Base-by-base conservation (phyloP, 2,888 invertebrate species). In the Rhyacophila evoluta region DNA sequence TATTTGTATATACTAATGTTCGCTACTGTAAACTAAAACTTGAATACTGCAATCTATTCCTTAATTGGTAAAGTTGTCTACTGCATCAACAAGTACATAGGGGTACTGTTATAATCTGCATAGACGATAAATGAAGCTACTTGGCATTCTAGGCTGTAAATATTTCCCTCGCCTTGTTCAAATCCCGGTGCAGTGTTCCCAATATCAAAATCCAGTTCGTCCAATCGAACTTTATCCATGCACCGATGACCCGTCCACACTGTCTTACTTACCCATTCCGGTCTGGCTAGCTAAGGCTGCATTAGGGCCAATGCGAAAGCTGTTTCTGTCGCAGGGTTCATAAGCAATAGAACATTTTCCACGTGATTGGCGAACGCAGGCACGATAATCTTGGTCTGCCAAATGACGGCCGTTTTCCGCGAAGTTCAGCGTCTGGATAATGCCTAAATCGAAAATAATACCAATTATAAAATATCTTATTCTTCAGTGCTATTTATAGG, bases 341-440 rank as follows among this genome's bases (percentile, higher is more conserved):
- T 96, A 96, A 11, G 92, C 89, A 15, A 96, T 92, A 1, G 94
- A 93, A 84, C 96, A 96, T 91, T 92, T 93, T 0, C 92, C 93
- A 10, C 85, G 85, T 84, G 93, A 94, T 83, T 93, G 92, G 2
- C 95, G 88, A 82, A 95, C 90, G 85, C 96, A 96, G 5, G 95
- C 91, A 73, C 91, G 91, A 87, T 96, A 95, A 83, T 95, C 93
- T 84, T 95, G 95, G 82, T 92, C 90, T 0, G 96, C 94, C 28
- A 96, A 87, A 84, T 95, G 95, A 0, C 96, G 91, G 0, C 96
- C 96, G 84, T 96, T 96, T 28, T 93, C 92, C 0, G 95, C 94
- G 85, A 93, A 96, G 86, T 96, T 96, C 86, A 95, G 93, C 0
- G 95, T 95, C 86, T 93, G 92, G 81, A 94, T 90, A 8, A 91